Base-by-base conservation (phyloP, 2,888 invertebrate genomes). In the Acleris cristana region DNA sequence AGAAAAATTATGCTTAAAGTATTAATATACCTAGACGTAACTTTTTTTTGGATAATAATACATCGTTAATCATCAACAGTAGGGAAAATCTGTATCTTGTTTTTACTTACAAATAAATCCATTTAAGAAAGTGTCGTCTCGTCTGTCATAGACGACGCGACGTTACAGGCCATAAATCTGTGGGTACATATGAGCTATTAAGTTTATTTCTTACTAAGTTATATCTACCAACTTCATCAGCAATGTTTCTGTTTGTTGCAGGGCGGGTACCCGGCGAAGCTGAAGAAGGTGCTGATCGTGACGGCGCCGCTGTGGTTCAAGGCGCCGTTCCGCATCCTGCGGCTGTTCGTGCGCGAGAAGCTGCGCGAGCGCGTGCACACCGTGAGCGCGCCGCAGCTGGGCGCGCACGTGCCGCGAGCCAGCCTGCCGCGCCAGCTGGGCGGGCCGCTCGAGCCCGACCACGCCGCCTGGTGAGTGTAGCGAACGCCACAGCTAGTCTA, bases 251-350 rank as follows among this genome's bases (percentile, higher is more conserved):
- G 23, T 66, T 86, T 84, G 82, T 84, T 83, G 1, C 93, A 99
- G 99, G 99, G 99, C 77, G 98, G 98, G 63, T 99, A 99, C 94
- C 99, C 99, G 75, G 99, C 99, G 34, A 96, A 98, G 82, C 92
- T 99, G 83, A 99, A 99, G 92, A 99, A 99, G 92, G 99, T 99
- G 74, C 93, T 99, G 71, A 99, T 99, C 84, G 99, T 98, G 78
- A 98, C 99, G 71, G 99, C 99, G 57, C 99, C 99, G 63, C 93
- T 99, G 84, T 99, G 99, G 99, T 99, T 99, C 92, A 98, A 98
- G 91, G 99, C 99, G 69, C 99, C 99, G 1, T 99, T 99, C 91
- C 98, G 98, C 84, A 98, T 99, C 82, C 94, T 99, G 63, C 95
- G 99, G 64, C 93, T 99, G 78, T 99, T 99, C 92, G 98, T 99